A percentile compares a stretch with the other conserved stretches of the same genome.
Evolutionary conservation across 2,797 vertebrate species (phyloP).

Genomic region (Acrossocheilus wenchowensis): DNA sequence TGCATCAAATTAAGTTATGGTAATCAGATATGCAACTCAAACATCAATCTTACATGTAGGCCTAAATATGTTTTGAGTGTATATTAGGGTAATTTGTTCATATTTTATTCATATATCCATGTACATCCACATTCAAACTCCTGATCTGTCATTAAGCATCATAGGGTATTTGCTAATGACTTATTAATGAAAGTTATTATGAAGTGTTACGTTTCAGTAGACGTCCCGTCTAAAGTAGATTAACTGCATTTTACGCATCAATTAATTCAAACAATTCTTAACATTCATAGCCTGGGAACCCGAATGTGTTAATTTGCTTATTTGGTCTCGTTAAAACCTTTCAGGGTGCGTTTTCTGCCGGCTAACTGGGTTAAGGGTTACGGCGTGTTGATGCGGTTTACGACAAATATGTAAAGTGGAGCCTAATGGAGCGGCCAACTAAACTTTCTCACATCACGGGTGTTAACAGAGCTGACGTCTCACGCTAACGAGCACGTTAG

Average conservation of each 20-base stretch:
- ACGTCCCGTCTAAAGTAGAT: constrained; percentile 26
- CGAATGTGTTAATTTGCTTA: constrained; percentile 8
- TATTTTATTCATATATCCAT: not conserved
- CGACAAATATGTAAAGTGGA: not conserved
- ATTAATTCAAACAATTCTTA: constrained; percentile 42
- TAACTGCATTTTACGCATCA: constrained; percentile 52
- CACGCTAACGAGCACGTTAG: constrained; percentile 24
- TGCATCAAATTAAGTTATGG: not conserved
- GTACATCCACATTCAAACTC: not conserved
- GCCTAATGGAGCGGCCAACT: not conserved
- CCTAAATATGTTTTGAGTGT: not conserved
- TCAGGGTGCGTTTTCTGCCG: not conserved
- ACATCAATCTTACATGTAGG: not conserved
- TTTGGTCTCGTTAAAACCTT: constrained; percentile 55
- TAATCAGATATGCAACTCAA: not conserved
- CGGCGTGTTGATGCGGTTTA: not conserved
- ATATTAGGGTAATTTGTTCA: not conserved
- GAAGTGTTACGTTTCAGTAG: not conserved
- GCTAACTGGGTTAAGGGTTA: not conserved
- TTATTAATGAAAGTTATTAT: not conserved
- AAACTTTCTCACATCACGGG: constrained; percentile 21
- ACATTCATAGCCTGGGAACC: constrained; percentile 23
- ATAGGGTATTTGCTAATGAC: not conserved
- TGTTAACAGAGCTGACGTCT: constrained; percentile 13
- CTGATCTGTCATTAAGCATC: not conserved